phyloP scores from a whole-genome alignment of 2,797 vertebrate species.

The Oceanodroma leucorhoa region DNA sequence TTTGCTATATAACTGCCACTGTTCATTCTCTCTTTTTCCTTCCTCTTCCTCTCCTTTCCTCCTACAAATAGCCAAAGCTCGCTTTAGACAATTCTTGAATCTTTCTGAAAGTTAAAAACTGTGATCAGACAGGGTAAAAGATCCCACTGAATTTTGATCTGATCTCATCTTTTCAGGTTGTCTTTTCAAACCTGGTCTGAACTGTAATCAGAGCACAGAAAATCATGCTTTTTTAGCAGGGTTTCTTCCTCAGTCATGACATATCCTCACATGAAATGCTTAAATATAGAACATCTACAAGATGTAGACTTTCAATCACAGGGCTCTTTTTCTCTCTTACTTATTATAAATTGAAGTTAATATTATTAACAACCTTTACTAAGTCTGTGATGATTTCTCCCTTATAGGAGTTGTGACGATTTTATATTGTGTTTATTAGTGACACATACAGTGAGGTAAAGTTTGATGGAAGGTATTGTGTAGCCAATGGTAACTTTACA shows the following conservation, averaged over 20 bases:
- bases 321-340: not conserved
- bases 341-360: not conserved
- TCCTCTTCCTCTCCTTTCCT: not conserved
- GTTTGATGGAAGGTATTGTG: not conserved
- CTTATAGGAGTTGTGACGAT: not conserved
- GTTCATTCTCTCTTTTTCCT: not conserved
- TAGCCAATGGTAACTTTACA: not conserved
- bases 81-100: not conserved
- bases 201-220: not conserved
- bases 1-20: not conserved
- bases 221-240: not conserved
- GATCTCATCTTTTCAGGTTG: not conserved
- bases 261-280: not conserved
- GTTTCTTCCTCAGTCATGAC: not conserved
- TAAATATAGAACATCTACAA: not conserved
- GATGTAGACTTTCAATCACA: not conserved
- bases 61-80: not conserved
- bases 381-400: not conserved
- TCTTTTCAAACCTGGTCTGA: not conserved
- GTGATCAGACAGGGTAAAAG: not conserved
- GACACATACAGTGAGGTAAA: not conserved
- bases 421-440: not conserved
- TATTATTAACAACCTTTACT: not conserved
- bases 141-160: conserved; percentile 25
- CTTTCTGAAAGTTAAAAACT: not conserved